Evolutionary conservation across 2,797 vertebrate species (phyloP).

Genomic region (Paguma larvata): DNA sequence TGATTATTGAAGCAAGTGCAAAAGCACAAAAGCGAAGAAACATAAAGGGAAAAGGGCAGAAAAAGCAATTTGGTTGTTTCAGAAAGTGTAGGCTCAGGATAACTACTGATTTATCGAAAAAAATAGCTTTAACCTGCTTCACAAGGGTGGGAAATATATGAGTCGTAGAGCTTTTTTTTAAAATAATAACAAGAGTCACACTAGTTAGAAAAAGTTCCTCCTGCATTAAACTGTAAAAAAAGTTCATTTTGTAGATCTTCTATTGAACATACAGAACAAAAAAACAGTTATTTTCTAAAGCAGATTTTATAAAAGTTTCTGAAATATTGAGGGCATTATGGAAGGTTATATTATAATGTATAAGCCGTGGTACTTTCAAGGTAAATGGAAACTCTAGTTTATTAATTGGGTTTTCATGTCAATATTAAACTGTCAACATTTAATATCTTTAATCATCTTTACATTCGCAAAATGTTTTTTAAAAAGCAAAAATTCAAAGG

Average conservation of each 20-base stretch:
- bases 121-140: not conserved
- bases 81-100: slow-evolving; percentile 24
- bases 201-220: slow-evolving; percentile 38
- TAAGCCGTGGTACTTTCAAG: slow-evolving; percentile 4
- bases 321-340: not conserved
- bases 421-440: slow-evolving; percentile 32
- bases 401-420: slow-evolving; percentile 19
- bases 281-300: slow-evolving; percentile 25
- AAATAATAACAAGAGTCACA: not conserved
- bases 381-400: slow-evolving; percentile 22
- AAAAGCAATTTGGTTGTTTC: not conserved
- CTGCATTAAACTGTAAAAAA: slow-evolving; percentile 1
- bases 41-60: not conserved
- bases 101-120: not conserved
- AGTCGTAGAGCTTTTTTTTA: not conserved
- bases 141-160: not conserved
- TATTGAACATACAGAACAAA: not conserved
- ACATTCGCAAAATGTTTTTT: slow-evolving; percentile 25
- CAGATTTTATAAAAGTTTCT: slow-evolving; percentile 4
- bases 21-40: slow-evolving; percentile 40
- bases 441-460: slow-evolving; percentile 46
- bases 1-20: not conserved
- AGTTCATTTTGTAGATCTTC: not conserved
- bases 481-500: slow-evolving; percentile 20
- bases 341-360: not conserved